A percentile compares a stretch with the other conserved stretches of the same genome.
Conservation (phyloP, 2,888 invertebrate genomes). For the Ellobium chinense region DNA sequence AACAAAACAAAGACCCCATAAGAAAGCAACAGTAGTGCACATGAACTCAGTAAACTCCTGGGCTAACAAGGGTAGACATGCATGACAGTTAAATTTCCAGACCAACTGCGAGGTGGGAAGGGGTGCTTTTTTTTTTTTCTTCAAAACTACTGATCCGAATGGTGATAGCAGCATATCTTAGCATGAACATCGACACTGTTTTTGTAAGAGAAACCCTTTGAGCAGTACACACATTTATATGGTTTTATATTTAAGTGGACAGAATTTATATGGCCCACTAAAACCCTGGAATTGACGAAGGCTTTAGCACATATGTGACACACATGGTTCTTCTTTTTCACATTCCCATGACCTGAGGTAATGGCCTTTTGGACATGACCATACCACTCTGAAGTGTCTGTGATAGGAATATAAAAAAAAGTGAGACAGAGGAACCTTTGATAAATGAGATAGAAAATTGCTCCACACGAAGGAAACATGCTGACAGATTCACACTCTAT, state of each 20-base stretch:
- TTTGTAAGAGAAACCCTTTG: slow-evolving; percentile 38
- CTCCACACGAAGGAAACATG: too few species aligned
- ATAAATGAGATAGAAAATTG: too few species aligned
- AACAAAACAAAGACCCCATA: too few species aligned
- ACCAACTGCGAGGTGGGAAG: too few species aligned
- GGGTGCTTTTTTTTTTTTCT: too few species aligned
- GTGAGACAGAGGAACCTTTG: too few species aligned
- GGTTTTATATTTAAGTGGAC: slow-evolving; percentile 43
- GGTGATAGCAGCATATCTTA: slow-evolving; percentile 31
- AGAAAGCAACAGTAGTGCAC: not conserved
- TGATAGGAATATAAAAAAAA: too few species aligned
- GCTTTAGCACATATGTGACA: slow-evolving; percentile 41
- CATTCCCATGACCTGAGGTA: slow-evolving; percentile 17
- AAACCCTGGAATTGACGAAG: slow-evolving; percentile 40
- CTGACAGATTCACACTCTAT: too few species aligned
- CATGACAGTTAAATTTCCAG: too few species aligned
- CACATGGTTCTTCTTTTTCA: slow-evolving; percentile 40
- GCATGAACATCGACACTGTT: slow-evolving; percentile 33
- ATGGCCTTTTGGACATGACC: slow-evolving; percentile 9
- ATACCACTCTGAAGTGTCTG: slow-evolving; percentile 33
- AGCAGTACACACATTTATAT: slow-evolving; percentile 37
- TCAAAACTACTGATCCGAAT: not conserved
- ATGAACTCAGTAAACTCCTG: not conserved
- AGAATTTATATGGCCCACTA: slow-evolving; percentile 42
- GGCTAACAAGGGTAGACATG: too few species aligned